Evolutionary conservation across 1,140 invertebrate genomes (phyloP), one percentile per base, ranked within the genome.

Genomic region (Eciton burchellii): DNA sequence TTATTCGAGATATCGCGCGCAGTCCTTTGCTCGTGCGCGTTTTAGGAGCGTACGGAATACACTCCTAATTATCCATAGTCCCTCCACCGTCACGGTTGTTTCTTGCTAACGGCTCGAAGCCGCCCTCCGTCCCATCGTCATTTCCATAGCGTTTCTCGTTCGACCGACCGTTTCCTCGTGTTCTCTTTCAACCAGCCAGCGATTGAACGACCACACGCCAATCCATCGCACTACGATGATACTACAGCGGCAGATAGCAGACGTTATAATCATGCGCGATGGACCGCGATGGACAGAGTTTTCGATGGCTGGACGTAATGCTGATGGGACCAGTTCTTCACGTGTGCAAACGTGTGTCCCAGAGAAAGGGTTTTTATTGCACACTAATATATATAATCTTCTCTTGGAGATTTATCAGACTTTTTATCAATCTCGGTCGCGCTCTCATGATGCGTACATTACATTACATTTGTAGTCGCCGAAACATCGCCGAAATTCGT

Each of bases 61-160:
- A 85, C 86, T 87, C 88, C 35, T 35, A 35, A 85, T 83, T 84
- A 90, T 89, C 89, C 68, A 73, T 66, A 79, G 74, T 86, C 47
- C 85, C 83, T 52, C 84, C 76, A 81, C 81, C 70, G 29, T 56
- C 70, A 62, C 43, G 49, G 72, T 65, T 76, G 82, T 73, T 83
- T 81, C 65, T 81, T 84, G 91, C 89, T 89, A 91, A 91, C 90
- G 86, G 89, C 89, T 89, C 90, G 88, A 91, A 77, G 79, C 83
- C 84, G 66, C 81, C 65, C 77, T 70, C 66, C 65, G 52, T 79
- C 43, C 16, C 73, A 49, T 81, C 70, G 56, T 63, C 21, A n/a
- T 63, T 71, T 63, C 76, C 70, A 63, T 73, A 68, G 63, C 43
- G 41, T 76, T 59, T 57, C 26, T 79, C 77, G 43, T 71, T 83